Evolutionary conservation across 2,888 invertebrate species (phyloP).

Genomic region (Troilus luridus): DNA sequence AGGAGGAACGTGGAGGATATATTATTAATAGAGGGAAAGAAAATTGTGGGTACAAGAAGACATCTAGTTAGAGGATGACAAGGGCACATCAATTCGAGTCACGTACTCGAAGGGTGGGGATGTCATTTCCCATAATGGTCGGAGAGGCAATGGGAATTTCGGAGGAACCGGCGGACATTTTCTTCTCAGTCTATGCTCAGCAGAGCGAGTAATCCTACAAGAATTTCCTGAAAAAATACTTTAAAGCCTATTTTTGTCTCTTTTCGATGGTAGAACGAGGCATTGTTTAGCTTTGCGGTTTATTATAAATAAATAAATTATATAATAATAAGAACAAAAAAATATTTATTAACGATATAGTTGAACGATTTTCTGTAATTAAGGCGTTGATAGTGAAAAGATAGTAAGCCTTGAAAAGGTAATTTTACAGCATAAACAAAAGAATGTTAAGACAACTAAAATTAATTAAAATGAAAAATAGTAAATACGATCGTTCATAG

Average conservation of each 20-base stretch:
- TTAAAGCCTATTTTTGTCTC: not conserved
- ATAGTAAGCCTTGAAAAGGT: too few relatives aligned
- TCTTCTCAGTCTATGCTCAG: not conserved
- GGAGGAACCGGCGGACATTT: constrained; percentile 27
- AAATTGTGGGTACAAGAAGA: constrained; percentile 53
- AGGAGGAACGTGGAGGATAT: constrained; percentile 16
- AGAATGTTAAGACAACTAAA: too few relatives aligned
- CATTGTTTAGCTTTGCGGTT: too few relatives aligned
- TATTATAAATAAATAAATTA: too few relatives aligned
- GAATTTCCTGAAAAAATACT: not conserved
- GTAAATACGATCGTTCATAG: too few relatives aligned
- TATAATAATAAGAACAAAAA: too few relatives aligned
- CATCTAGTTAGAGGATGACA: constrained; percentile 49
- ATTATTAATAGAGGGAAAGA: constrained; percentile 43
- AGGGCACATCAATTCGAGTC: constrained; percentile 28
- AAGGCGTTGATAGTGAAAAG: too few relatives aligned
- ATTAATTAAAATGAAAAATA: too few relatives aligned
- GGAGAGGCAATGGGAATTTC: not conserved
- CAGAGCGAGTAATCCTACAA: not conserved
- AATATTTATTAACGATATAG: too few relatives aligned
- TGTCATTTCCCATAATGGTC: constrained; percentile 23
- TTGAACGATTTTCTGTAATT: too few relatives aligned
- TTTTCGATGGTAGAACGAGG: not conserved
- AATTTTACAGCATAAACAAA: too few relatives aligned
- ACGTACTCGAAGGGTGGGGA: not conserved